Evolutionary conservation across 2,113 vertebrate genomes (phyloP).

Genomic region (Apodemus sylvaticus): DNA sequence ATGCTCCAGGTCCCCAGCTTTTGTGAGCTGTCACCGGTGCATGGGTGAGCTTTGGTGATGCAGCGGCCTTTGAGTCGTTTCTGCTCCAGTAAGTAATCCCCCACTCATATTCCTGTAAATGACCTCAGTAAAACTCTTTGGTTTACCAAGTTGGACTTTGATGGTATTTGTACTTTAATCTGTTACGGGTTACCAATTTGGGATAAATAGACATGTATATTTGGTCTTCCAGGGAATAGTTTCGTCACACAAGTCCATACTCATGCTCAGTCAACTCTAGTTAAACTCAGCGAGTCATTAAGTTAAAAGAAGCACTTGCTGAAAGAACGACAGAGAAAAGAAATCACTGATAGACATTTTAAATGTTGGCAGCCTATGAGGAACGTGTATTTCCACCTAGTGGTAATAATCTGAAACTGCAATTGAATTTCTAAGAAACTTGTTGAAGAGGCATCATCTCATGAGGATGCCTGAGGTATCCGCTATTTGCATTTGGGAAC

Average conservation of each 20-base stretch:
- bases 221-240: background rate
- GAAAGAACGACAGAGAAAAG: background rate
- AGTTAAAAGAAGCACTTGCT: background rate
- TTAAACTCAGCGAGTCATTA: too few relatives aligned
- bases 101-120: background rate
- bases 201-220: background rate
- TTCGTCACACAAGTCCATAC: background rate
- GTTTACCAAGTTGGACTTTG: background rate
- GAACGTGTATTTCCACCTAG: conserved; percentile 31
- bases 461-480: background rate
- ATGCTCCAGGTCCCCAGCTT: background rate
- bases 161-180: background rate
- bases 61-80: background rate
- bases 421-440: background rate
- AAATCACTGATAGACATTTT: background rate
- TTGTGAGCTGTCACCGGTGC: background rate
- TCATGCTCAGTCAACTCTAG: background rate
- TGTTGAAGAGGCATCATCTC: background rate
- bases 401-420: background rate
- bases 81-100: background rate
- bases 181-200: background rate
- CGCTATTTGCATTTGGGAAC: background rate
- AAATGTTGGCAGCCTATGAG: background rate
- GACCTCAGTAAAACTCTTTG: background rate
- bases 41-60: background rate